Evolutionary conservation across 2,888 invertebrate species (phyloP).

Genomic region (Vannuccia rotundouncinata): DNA sequence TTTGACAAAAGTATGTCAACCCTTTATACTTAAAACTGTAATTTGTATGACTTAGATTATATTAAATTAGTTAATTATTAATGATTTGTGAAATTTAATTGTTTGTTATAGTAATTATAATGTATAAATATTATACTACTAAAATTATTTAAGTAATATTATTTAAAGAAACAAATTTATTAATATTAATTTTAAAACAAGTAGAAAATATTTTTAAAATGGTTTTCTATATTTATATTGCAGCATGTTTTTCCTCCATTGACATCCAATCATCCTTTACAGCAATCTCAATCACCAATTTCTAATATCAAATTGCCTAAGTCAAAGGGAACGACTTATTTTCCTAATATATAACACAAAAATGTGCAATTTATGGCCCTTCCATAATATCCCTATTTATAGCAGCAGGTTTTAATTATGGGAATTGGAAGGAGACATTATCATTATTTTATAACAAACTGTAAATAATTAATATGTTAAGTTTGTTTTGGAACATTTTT

Average conservation of each 20-base stretch:
- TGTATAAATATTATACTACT: no score
- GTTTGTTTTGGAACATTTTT: no score
- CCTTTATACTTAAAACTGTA: neutral
- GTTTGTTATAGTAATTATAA: neutral
- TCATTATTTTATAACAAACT: no score
- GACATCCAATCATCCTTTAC: slow-evolving; percentile 13
- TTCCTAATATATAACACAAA: slow-evolving; percentile 35
- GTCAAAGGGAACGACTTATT: slow-evolving; percentile 26
- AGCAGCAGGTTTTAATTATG: no score
- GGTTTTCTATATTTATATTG: slow-evolving; percentile 44
- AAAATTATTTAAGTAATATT: no score
- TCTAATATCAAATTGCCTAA: slow-evolving; percentile 28
- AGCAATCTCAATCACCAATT: slow-evolving; percentile 2
- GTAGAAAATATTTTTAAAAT: neutral
- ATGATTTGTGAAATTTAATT: neutral
- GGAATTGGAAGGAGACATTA: no score
- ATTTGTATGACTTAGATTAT: no score
- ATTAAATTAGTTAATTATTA: no score
- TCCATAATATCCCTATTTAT: no score
- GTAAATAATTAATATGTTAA: no score
- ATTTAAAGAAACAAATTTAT: no score
- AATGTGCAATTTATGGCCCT: no score
- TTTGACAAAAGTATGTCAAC: neutral
- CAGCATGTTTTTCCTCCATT: neutral
- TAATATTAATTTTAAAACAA: neutral